Base-by-base conservation (phyloP, 2,888 invertebrate species). In the Asteroscopus sphinx region DNA sequence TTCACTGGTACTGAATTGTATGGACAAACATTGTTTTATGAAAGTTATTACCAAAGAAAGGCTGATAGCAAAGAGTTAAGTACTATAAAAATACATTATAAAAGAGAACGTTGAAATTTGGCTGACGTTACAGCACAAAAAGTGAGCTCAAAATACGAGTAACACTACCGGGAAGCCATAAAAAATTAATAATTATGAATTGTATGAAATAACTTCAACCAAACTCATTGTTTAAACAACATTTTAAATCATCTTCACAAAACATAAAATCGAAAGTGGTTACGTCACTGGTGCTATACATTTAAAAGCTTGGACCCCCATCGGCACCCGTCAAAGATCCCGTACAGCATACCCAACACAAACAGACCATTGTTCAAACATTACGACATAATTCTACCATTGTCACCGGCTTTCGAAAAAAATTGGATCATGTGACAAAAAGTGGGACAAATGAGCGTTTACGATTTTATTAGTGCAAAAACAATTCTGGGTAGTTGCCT, bases 401-500 rank as follows among this genome's bases (percentile, higher is more conserved):
- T 89, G 87, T 88, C 73, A 68, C 68, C 55, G 63, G 65, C 70
- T 73, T 63, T 65, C 54, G 68, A 79, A 81, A 87, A 80, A 85
- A 82, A 85, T 80, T 85, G 78, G 85, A 85, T 82, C 82, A 84
- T 70, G 73, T 61, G 77, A 79, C 82, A 86, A 86, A 86, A 86
- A 80, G 62, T 73, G 57, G 78, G 76, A 63, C 76, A 73, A 81
- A 71, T 63, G 60, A 68, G 33, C 57, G 49, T 81, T 87, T 87
- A 89, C 77, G 59, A 78, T 75, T 93, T 92, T 92, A 93, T 92
- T 92, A 83, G 88, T 80, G 90, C 92, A 93, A 92, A 91, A 91
- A 92, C 80, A 55, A 65, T 88, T 89, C 86, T 83, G 77, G 77
- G 85, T 83, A 88, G 85, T 74, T 77, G 66, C 73, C 65, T 75